phyloP scores from a whole-genome alignment of 2,888 invertebrate species.

The Acrobasis suavella region DNA sequence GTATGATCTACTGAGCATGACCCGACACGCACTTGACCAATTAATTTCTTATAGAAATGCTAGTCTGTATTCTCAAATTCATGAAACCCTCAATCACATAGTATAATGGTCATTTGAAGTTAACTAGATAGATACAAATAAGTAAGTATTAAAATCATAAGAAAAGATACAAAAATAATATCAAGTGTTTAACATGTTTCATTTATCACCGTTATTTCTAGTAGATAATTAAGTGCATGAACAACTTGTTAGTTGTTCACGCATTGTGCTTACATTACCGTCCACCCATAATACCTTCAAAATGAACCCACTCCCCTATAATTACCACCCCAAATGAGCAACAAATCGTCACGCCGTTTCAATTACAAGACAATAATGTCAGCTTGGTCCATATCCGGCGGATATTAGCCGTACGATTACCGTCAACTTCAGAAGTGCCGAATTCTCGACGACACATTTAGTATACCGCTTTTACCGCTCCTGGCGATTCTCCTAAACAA shows the following conservation, averaged over 20 bases:
- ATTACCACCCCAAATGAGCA: constrained; percentile 34
- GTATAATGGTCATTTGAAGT: too few species aligned
- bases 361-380: constrained; percentile 74
- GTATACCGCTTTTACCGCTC: constrained; percentile 41
- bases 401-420: constrained; percentile 66
- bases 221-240: not conserved
- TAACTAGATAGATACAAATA: too few species aligned
- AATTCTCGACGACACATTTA: constrained; percentile 76
- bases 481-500: constrained; percentile 31
- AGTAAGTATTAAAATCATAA: too few species aligned
- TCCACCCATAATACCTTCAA: constrained; percentile 1
- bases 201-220: too few species aligned
- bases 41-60: too few species aligned
- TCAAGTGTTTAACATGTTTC: too few species aligned
- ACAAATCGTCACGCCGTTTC: constrained; percentile 75
- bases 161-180: too few species aligned
- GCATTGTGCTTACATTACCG: too few species aligned
- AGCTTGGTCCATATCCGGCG: constrained; percentile 69
- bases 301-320: constrained; percentile 20
- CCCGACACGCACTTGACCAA: too few species aligned
- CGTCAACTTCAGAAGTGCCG: constrained; percentile 62
- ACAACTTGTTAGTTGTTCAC: not conserved
- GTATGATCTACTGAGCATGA: too few species aligned
- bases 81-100: too few species aligned
- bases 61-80: too few species aligned